Evolutionary conservation across 2,888 invertebrate genomes (phyloP), one percentile per base, ranked within the genome.

Genomic region (Eristalis pertinax): DNA sequence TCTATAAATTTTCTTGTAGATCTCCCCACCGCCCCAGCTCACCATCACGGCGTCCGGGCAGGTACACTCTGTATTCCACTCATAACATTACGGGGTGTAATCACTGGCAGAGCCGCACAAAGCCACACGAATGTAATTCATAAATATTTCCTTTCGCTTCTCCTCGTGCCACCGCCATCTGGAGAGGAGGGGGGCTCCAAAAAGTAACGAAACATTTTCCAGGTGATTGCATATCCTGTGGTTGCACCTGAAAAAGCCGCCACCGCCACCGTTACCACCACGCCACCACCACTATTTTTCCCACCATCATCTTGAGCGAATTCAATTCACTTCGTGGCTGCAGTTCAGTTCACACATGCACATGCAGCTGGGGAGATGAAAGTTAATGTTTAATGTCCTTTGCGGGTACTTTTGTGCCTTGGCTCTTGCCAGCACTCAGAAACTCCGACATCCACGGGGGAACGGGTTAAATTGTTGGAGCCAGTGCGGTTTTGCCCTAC

Each of bases 181-280:
- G 50, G 7, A n/a, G n/a, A n/a, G n/a, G n/a, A n/a, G n/a, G n/a
- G n/a, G 8, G 19, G 29, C 13, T 38, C 24, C n/a, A 50, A 70
- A 78, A 74, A 74, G 77, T 70, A 86, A 86, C 64, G 82, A 78
- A 86, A 82, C 81, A 78, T 86, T 86, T 83, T 86, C 74, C 86
- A 86, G 86, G 83, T 86, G 86, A 86, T 86, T 86, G 86, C 83
- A 86, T 79, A 86, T 86, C 83, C 78, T 78, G 82, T 76, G 80
- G 70, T 63, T 63, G 58, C 56, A 50, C 56, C 60, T 41, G 74
- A 64, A 50, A 50, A 62, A 62, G 19, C 10, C 43, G 32, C 22
- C 26, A 24, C 15, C 72, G 7, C 8, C 19, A 50, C 50, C 72
- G 64, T 26, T 32, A 26, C 15, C 26, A 26, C 26, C 26, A 26